phyloP scores from a whole-genome alignment of 2,797 vertebrate genomes.

The Enteromius mattozi region DNA sequence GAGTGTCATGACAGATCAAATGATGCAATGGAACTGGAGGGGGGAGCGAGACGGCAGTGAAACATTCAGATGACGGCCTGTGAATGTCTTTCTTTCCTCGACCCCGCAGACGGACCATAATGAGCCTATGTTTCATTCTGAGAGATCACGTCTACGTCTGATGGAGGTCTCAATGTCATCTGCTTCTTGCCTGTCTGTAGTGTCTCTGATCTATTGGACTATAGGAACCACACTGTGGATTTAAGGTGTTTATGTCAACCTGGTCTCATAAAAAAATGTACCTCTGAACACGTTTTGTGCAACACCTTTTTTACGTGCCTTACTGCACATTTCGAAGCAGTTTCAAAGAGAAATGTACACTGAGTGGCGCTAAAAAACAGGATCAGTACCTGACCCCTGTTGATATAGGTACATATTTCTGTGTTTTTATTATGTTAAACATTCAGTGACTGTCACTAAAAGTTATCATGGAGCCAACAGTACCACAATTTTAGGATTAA shows the following conservation, averaged over 20 bases:
- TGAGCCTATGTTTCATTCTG: conserved; percentile 20
- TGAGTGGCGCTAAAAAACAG: no score
- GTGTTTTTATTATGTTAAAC: no score
- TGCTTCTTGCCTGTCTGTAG: background rate
- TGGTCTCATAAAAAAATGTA: no score
- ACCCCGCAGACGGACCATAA: background rate
- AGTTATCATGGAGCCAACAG: background rate
- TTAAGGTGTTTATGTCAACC: background rate
- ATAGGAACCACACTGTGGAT: background rate
- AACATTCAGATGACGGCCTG: conserved; percentile 8
- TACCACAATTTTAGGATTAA: background rate
- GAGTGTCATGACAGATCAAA: conserved; percentile 44
- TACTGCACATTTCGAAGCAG: no score
- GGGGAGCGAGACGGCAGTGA: conserved; percentile 10
- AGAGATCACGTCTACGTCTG: background rate
- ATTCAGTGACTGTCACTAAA: no score
- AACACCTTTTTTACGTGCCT: no score
- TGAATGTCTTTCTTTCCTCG: conserved; percentile 17
- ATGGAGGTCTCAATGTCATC: conserved; percentile 5
- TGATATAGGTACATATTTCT: no score
- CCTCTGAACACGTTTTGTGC: background rate
- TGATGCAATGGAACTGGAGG: conserved; percentile 52
- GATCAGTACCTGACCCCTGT: no score
- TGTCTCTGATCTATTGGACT: conserved; percentile 5
- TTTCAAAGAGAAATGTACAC: no score